These are phyloP conservation scores for Catocala sponsa DNA, from an alignment of 2,888 invertebrate genomes.

Conservation along the genomic window DNA sequence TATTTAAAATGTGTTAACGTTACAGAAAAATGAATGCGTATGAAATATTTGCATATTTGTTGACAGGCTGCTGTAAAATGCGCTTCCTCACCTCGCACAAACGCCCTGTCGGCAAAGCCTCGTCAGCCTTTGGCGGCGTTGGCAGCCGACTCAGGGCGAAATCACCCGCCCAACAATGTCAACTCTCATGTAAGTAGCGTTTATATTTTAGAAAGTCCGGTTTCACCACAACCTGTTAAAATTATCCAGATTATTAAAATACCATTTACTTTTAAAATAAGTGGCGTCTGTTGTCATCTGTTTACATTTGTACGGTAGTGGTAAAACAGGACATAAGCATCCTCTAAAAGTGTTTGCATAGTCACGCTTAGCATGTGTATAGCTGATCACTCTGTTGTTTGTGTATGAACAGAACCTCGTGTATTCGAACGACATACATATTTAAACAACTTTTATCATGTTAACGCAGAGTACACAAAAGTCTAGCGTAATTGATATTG, in stretches of 20 bases:
- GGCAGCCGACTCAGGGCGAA: constrained; percentile 77
- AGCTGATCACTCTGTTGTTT: constrained; percentile 14
- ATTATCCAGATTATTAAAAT: constrained; percentile 8
- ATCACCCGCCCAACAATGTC: constrained; percentile 83
- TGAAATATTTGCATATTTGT: constrained; percentile 39
- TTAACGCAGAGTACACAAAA: constrained; percentile 14
- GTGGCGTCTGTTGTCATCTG: background rate
- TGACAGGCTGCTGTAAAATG: constrained; percentile 85
- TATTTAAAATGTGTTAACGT: background rate
- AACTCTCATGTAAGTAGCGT: constrained; percentile 82
- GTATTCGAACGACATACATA: constrained; percentile 17
- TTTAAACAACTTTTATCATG: constrained; percentile 22
- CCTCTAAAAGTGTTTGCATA: constrained; percentile 10
- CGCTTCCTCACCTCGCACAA: constrained; percentile 84
- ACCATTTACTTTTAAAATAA: background rate
- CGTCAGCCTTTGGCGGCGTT: constrained; percentile 80
- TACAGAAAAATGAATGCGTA: constrained; percentile 8
- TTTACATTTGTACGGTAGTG: constrained; percentile 10
- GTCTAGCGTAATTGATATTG: constrained; percentile 21
- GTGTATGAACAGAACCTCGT: constrained; percentile 18
- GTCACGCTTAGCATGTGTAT: constrained; percentile 25
- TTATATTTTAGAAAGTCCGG: constrained; percentile 7
- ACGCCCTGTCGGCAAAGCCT: constrained; percentile 83
- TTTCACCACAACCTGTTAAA: constrained; percentile 11
- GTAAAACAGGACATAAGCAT: constrained; percentile 15